Evolutionary conservation across 2,797 vertebrate genomes (phyloP).

Genomic region (Hoplostethus mediterraneus): DNA sequence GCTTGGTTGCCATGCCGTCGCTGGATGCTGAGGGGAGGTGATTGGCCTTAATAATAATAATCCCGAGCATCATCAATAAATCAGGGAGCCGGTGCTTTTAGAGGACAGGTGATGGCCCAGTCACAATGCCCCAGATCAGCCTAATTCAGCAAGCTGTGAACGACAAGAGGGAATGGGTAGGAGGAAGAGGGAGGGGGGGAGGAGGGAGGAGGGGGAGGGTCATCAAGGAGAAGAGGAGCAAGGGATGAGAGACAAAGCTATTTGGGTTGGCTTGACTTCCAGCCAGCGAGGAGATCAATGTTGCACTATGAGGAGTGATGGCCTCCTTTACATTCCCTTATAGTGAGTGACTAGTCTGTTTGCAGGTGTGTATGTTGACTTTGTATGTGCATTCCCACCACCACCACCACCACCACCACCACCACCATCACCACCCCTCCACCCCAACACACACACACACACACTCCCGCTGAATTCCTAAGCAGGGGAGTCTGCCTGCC

Average conservation of each 20-base stretch:
- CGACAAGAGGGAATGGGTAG: constrained; percentile 4
- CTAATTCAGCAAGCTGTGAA: constrained; percentile 48
- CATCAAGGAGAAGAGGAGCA: neutral
- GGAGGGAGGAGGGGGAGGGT: neutral
- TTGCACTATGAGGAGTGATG: constrained; percentile 20
- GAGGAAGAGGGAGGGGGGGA: neutral
- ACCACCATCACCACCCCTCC: constrained; percentile 33
- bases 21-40: constrained; percentile 23
- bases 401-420: constrained; percentile 8
- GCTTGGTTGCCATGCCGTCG: constrained; percentile 26
- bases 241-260: constrained; percentile 8
- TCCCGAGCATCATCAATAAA: constrained; percentile 74
- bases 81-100: constrained; percentile 56
- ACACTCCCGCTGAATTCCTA: constrained; percentile 83
- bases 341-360: constrained; percentile 25
- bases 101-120: constrained; percentile 58
- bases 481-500: constrained; percentile 83
- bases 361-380: constrained; percentile 38
- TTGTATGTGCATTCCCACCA: constrained; percentile 30
- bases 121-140: constrained; percentile 53
- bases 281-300: constrained; percentile 19
- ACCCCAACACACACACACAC: constrained; percentile 68
- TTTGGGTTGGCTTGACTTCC: constrained; percentile 16
- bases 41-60: constrained; percentile 64
- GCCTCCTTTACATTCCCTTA: constrained; percentile 13